A percentile compares a stretch with the other conserved stretches of the same genome.
These are phyloP conservation scores for Dioctria rufipes DNA, from an alignment of 2,888 invertebrate species.

Conservation along the genomic window DNA sequence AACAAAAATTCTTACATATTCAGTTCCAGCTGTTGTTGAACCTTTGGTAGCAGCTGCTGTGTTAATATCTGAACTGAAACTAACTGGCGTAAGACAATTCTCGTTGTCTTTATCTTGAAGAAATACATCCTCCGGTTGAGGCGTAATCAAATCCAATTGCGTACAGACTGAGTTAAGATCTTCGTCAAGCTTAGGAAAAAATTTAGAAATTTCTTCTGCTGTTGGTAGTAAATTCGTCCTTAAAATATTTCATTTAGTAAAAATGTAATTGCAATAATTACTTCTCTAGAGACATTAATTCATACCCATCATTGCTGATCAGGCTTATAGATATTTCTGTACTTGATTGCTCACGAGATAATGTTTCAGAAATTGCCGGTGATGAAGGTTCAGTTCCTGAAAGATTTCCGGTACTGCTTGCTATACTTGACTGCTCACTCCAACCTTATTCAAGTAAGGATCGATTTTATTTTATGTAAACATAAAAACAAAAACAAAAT, in stretches of 20 bases:
- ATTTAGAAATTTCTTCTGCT: slow-evolving; percentile 71
- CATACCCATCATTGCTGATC: slow-evolving; percentile 77
- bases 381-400: slow-evolving; percentile 88
- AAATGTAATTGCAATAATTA: slow-evolving; percentile 47
- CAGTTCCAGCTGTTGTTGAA: slow-evolving; percentile 75
- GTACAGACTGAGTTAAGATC: slow-evolving; percentile 73
- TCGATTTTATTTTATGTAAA: slow-evolving; percentile 53
- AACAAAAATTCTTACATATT: slow-evolving; percentile 71
- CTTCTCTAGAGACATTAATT: slow-evolving; percentile 42
- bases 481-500: background rate
- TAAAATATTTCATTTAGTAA: slow-evolving; percentile 39
- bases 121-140: slow-evolving; percentile 62
- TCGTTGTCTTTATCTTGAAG: slow-evolving; percentile 63
- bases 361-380: slow-evolving; percentile 78
- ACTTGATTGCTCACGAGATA: slow-evolving; percentile 73
- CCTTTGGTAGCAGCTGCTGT: slow-evolving; percentile 80
- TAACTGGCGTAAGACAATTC: slow-evolving; percentile 76
- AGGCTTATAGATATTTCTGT: slow-evolving; percentile 77
- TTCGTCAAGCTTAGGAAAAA: slow-evolving; percentile 75
- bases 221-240: slow-evolving; percentile 67
- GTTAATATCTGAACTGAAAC: slow-evolving; percentile 78
- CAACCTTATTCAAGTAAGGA: slow-evolving; percentile 74
- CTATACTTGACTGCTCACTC: slow-evolving; percentile 88
- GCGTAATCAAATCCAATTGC: slow-evolving; percentile 70
- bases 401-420: slow-evolving; percentile 75